Conservation (phyloP, 2,888 invertebrate species). For the Nemotelus pantherinus region DNA sequence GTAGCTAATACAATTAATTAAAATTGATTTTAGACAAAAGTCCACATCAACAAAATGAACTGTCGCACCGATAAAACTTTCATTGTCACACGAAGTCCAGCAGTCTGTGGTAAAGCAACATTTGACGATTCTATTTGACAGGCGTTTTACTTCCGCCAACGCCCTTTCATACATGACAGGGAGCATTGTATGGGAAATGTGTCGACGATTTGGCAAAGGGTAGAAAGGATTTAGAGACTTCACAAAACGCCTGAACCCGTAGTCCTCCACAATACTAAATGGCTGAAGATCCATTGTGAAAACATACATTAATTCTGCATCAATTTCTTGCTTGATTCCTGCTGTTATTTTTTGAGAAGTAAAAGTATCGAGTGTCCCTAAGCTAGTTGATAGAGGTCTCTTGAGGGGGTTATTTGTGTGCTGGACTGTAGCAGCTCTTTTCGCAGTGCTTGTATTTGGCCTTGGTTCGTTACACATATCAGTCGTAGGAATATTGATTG, state of each 20-base stretch:
- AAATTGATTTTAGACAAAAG: conserved; percentile 53
- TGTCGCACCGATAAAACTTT: conserved; percentile 55
- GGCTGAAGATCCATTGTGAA: conserved; percentile 52
- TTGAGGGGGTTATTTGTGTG: no score
- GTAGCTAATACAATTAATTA: background rate
- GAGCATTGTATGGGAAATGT: conserved; percentile 53
- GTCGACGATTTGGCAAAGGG: conserved; percentile 49
- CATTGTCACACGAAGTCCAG: conserved; percentile 56
- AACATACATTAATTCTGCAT: conserved; percentile 52
- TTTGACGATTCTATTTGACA: conserved; percentile 43
- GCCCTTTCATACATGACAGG: conserved; percentile 53
- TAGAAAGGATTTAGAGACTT: conserved; percentile 50
- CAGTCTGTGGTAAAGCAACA: conserved; percentile 56
- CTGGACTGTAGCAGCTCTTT: no score
- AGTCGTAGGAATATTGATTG: no score
- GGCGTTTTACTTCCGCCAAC: conserved; percentile 51
- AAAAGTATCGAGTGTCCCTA: no score
- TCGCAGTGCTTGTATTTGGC: no score
- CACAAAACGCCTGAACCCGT: conserved; percentile 16
- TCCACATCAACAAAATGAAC: conserved; percentile 53
- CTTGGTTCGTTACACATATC: no score
- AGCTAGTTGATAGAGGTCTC: no score
- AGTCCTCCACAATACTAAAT: conserved; percentile 52
- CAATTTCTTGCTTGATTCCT: conserved; percentile 13
- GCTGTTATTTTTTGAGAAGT: no score